Percentiles rank a stretch among this genome's conserved stretches.
phyloP scores from a whole-genome alignment of 1,140 invertebrate genomes.

The Cyclina sinensis region DNA sequence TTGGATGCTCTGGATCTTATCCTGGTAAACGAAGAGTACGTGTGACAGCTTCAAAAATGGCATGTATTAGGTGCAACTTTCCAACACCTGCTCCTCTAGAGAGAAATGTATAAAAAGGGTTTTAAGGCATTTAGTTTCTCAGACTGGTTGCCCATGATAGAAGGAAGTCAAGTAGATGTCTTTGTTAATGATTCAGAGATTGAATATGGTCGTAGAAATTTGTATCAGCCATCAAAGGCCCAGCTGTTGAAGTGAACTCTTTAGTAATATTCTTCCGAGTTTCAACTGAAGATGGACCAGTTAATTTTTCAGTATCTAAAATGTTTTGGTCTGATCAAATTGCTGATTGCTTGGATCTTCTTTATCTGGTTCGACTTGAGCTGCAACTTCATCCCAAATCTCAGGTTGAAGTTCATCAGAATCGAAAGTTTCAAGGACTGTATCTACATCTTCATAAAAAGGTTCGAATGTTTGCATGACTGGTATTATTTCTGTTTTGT shows the following conservation, averaged over 20 bases:
- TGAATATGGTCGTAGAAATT: not conserved
- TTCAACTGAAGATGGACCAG: slow-evolving; percentile 4
- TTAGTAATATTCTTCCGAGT: not conserved
- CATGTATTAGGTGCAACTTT: slow-evolving; percentile 39
- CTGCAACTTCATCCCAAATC: slow-evolving; percentile 58
- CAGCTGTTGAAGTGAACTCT: not conserved
- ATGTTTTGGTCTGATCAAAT: not conserved
- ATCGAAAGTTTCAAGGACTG: slow-evolving; percentile 52
- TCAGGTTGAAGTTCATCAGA: slow-evolving; percentile 32
- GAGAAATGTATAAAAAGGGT: slow-evolving; percentile 42
- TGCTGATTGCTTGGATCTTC: slow-evolving; percentile 3
- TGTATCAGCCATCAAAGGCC: slow-evolving; percentile 6
- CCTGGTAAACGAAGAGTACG: slow-evolving; percentile 33
- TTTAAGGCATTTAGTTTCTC: not conserved
- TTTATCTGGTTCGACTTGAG: slow-evolving; percentile 58
- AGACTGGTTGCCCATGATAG: not conserved
- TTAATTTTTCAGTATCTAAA: slow-evolving; percentile 45
- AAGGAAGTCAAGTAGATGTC: slow-evolving; percentile 17
- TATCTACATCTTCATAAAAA: slow-evolving; percentile 40
- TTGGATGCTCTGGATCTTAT: slow-evolving; percentile 16
- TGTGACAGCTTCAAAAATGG: slow-evolving; percentile 50
- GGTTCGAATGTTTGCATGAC: slow-evolving; percentile 44
- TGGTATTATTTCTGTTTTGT: slow-evolving; percentile 24
- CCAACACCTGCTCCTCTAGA: slow-evolving; percentile 65
- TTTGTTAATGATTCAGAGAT: slow-evolving; percentile 29